Evolutionary conservation across 2,888 invertebrate species (phyloP), one percentile per base, ranked within the genome.

Genomic region (Tiliacea citrago): DNA sequence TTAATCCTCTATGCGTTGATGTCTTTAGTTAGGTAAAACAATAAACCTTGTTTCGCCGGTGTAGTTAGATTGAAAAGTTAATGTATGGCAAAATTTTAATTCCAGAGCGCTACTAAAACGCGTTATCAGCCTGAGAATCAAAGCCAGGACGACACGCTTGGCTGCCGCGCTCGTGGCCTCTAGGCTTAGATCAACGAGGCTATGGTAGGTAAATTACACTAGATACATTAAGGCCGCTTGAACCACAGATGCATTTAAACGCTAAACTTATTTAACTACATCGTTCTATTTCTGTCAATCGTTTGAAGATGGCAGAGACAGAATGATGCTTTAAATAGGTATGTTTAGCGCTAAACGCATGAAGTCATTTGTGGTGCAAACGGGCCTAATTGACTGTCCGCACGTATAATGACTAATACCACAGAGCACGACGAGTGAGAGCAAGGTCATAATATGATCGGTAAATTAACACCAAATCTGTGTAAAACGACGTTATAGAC

Each of bases 1-100:
- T 35, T 5, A 35, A 5, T 35, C n/a, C n/a, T 35, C 12, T 45
- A 21, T 35, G 76, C 57, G 76, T 76, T 76, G 77, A 75, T 66
- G 77, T 66, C 57, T 76, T 75, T 60, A 51, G 1, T 63, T n/a
- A 29, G 24, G 5, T 8, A 72, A 29, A 42, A 63, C 35, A 74
- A 9, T 16, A 39, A 16, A 7, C 6, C 8, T 39, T 21, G 16
- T 57, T 49, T 39, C 8, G 24, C 10, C 9, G 3, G 39, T 13
- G 12, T 18, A 12, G 0, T 21, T 42, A 53, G 18, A 53, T 35
- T 7, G n/a, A n/a, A n/a, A 42, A n/a, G n/a, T 35, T 2, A 39
- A 69, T 49, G 12, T 21, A 5, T 47, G 8, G 29, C 13, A 49
- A 29, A 29, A 42, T 9, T 58, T 49, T 21, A 47, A 72, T 51